phyloP scores from a whole-genome alignment of 2,797 vertebrate genomes.

The Octomys mimax region DNA sequence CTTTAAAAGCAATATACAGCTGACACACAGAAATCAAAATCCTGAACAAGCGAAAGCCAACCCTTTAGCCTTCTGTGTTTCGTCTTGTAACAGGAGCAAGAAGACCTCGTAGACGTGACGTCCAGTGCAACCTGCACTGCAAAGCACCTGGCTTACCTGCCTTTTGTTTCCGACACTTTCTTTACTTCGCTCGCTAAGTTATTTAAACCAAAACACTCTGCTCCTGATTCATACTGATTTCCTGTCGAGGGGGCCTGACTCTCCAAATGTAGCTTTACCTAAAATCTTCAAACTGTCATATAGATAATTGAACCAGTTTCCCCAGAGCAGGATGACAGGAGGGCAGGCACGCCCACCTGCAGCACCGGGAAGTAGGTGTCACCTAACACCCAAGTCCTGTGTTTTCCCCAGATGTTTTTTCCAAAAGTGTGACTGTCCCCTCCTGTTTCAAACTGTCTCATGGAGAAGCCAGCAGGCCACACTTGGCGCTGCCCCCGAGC shows the following conservation, averaged over 20 bases:
- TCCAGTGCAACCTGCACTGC: neutral
- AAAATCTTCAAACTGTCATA: neutral
- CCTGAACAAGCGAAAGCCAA: neutral
- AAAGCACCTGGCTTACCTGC: neutral
- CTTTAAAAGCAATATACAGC: neutral
- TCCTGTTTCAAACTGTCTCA: too few relatives aligned
- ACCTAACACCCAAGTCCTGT: neutral
- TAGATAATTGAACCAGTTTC: neutral
- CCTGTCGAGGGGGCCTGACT: neutral
- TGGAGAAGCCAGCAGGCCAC: neutral
- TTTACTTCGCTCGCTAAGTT: neutral
- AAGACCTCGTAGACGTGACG: neutral
- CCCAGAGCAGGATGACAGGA: neutral
- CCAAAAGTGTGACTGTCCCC: neutral
- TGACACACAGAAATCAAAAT: conserved; percentile 21
- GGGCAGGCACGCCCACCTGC: neutral
- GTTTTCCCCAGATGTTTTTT: neutral
- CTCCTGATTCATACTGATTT: conserved; percentile 4
- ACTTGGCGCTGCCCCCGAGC: neutral
- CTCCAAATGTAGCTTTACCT: conserved; percentile 5
- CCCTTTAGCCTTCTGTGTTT: neutral
- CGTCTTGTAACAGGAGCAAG: neutral
- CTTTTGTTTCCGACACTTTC: neutral
- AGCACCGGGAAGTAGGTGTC: neutral
- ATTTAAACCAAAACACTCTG: neutral